Evolutionary conservation across 2,797 vertebrate genomes (phyloP), one percentile per base, ranked within the genome.

Genomic region (Schizothorax lantsangensis): DNA sequence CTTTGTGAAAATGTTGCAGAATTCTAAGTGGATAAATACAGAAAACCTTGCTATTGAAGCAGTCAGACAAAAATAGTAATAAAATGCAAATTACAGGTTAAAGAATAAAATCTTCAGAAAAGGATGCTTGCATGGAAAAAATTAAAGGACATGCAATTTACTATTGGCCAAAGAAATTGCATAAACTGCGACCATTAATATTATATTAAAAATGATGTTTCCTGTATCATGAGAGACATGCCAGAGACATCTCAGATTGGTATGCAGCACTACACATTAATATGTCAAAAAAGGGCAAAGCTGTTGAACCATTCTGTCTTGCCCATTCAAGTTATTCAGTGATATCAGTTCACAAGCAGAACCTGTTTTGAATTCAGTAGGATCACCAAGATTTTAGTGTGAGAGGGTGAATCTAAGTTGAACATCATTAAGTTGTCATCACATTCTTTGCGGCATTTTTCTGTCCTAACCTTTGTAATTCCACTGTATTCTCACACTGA

Each of bases 391-490:
- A 79, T 59, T 71, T 47, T 17, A 81, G 6, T 52, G 30, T 66
- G 30, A n/a, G 33, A 38, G 54, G 74, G 81, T 69, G 82, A 78
- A 57, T 84, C 26, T 21, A 38, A 72, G 57, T 72, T 68, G 79
- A 62, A 74, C 14, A 33, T 36, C 64, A 78, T 75, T 81, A 81
- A 52, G 23, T 84, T 73, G 68, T 81, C 64, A 71, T 43, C 74
- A 71, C 84, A 26, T 86, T 17, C 17, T 75, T 72, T 36, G n/a
- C 21, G 4, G 15, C 77, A 26, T 79, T 74, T 23, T 81, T 7
- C 86, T 68, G 36, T n/a, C 87, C 83, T 87, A 66, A 83, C 86
- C 84, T 88, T 77, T 84, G 21, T 43, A 23, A 10, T 78, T 83
- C 72, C 40, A 14, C 40, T 43, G 6, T 15, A 38, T 59, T 40